Conservation (phyloP, 2,113 vertebrate genomes). For the Panurus biarmicus region DNA sequence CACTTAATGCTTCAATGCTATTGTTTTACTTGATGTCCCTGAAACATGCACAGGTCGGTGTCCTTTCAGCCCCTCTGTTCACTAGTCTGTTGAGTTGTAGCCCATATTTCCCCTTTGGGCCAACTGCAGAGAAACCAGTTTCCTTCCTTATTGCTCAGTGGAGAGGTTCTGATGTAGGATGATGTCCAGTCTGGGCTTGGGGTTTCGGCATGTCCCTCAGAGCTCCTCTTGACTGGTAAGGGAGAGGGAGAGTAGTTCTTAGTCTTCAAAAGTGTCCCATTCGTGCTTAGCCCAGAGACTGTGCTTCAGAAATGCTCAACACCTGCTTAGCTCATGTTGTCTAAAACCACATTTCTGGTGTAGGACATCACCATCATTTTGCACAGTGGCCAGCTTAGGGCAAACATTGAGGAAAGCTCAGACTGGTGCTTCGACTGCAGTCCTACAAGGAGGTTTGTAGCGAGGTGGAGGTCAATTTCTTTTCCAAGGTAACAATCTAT, state of each 20-base stretch:
- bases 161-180: background rate
- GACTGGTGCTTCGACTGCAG: background rate
- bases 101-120: background rate
- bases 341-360: background rate
- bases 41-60: background rate
- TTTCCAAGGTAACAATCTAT: background rate
- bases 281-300: background rate
- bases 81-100: background rate
- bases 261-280: background rate
- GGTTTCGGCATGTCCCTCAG: background rate
- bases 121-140: background rate
- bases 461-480: accelerated
- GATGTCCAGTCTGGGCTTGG: background rate
- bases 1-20: background rate
- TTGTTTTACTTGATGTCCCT: background rate
- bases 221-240: background rate
- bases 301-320: background rate
- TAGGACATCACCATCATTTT: background rate
- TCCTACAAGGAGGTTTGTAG: background rate
- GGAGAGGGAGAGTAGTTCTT: background rate
- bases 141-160: background rate
- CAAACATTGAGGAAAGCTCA: background rate
- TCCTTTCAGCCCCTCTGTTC: background rate
- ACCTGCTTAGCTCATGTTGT: background rate
- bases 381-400: background rate